Percentiles rank a stretch among this genome's conserved stretches.
These are phyloP conservation scores for Apocheima hispidaria DNA, from an alignment of 2,888 invertebrate species.

Conservation along the genomic window DNA sequence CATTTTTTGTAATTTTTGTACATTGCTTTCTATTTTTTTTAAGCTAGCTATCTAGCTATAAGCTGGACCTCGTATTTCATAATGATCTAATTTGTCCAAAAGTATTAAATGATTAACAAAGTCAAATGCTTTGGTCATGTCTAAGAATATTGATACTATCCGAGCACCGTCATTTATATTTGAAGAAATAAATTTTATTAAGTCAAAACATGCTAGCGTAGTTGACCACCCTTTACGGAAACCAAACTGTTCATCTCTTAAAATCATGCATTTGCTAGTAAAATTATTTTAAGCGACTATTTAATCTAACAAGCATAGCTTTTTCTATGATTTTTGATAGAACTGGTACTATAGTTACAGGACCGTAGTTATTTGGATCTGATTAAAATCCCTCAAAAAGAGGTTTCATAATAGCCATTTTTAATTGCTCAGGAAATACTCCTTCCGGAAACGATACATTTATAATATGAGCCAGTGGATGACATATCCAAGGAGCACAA, in stretches of 20 bases:
- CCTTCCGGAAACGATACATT: no score
- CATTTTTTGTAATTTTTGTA: background rate
- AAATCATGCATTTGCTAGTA: conserved; percentile 5
- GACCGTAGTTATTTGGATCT: no score
- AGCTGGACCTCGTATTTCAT: background rate
- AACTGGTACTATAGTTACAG: no score
- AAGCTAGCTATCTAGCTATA: background rate
- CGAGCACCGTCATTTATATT: background rate
- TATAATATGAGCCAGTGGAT: no score
- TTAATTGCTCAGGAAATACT: no score
- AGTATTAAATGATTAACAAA: background rate
- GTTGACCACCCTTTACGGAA: background rate
- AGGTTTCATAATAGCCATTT: no score
- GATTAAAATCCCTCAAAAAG: no score
- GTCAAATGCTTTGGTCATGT: background rate
- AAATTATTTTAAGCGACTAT: background rate
- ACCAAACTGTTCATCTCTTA: background rate
- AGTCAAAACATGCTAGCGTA: background rate
- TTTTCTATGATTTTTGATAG: no score
- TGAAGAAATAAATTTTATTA: background rate
- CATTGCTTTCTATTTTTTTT: background rate
- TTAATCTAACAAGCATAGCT: background rate
- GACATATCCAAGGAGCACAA: no score
- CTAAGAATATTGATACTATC: background rate
- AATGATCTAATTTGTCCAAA: background rate